Percentiles rank a stretch among this genome's conserved stretches.
Evolutionary conservation across 2,888 invertebrate genomes (phyloP).

Genomic region (Eugnorisma glareosa): DNA sequence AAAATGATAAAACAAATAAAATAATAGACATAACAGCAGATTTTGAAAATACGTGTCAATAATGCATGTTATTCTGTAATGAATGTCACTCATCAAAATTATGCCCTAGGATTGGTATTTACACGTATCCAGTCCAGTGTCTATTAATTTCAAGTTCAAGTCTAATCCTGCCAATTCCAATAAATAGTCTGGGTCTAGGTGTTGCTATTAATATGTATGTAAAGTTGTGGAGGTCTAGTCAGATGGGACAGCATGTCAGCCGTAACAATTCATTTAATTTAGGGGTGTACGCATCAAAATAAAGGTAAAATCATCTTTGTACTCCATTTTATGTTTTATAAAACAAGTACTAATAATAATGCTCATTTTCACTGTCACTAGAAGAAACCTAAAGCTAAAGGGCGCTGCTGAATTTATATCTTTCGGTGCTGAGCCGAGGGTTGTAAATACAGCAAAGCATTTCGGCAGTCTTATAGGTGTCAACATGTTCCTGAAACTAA

Average conservation of each 20-base stretch:
- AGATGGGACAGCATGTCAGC: conserved; percentile 2
- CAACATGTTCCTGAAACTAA: not conserved
- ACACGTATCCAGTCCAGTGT: not conserved
- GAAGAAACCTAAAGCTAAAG: too few relatives aligned
- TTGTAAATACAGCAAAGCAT: not conserved
- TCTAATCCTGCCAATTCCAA: conserved; percentile 15
- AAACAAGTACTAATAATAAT: not conserved
- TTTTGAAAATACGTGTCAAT: not conserved
- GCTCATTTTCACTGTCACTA: not conserved
- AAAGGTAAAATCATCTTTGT: too few relatives aligned
- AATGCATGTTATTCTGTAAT: not conserved
- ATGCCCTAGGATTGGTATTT: not conserved
- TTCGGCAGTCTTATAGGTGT: not conserved
- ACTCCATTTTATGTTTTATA: not conserved
- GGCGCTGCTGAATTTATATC: not conserved
- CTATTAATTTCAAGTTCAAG: not conserved
- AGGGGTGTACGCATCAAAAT: not conserved
- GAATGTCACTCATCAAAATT: not conserved
- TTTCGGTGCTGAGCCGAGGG: not conserved
- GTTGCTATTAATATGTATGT: conserved; percentile 7
- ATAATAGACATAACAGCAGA: not conserved
- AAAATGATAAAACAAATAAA: not conserved
- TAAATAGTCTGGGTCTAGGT: not conserved
- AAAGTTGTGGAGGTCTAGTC: not conserved
- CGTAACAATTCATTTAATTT: not conserved